These are phyloP conservation scores for Idaea straminata DNA, from an alignment of 2,888 invertebrate genomes.

Conservation along the genomic window DNA sequence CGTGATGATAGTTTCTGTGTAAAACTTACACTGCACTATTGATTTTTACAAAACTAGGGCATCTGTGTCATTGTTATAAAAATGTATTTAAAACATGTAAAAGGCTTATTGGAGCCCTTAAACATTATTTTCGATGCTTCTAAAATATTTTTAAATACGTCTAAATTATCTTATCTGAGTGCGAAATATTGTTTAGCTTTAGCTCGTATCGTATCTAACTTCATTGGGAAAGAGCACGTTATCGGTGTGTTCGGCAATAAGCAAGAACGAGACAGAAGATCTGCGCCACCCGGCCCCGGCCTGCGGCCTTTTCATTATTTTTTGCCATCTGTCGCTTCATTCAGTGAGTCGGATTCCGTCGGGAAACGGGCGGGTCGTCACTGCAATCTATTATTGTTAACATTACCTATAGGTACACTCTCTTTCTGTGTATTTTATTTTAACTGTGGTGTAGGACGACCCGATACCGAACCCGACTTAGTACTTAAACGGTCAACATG, in stretches of 20 bases:
- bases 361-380: constrained; percentile 79
- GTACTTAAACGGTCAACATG: constrained; percentile 80
- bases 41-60: constrained; percentile 10
- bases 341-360: constrained; percentile 66
- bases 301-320: constrained; percentile 51
- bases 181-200: not conserved
- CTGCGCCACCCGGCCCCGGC: constrained; percentile 45
- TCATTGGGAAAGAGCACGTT: constrained; percentile 21
- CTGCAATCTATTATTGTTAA: constrained; percentile 52
- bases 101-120: too few species aligned
- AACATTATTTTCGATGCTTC: not conserved
- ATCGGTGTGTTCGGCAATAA: constrained; percentile 29
- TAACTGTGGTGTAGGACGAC: constrained; percentile 67
- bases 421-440: constrained; percentile 58
- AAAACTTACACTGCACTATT: constrained; percentile 13
- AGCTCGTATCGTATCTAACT: constrained; percentile 24
- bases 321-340: constrained; percentile 50
- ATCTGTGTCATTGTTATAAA: not conserved
- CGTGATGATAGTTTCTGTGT: not conserved
- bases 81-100: not conserved
- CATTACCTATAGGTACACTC: constrained; percentile 34
- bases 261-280: constrained; percentile 44
- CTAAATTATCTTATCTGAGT: not conserved
- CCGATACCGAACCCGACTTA: constrained; percentile 64
- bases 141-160: not conserved